These are phyloP conservation scores for Bedellia somnulentella DNA, from an alignment of 2,888 invertebrate species.

Conservation along the genomic window DNA sequence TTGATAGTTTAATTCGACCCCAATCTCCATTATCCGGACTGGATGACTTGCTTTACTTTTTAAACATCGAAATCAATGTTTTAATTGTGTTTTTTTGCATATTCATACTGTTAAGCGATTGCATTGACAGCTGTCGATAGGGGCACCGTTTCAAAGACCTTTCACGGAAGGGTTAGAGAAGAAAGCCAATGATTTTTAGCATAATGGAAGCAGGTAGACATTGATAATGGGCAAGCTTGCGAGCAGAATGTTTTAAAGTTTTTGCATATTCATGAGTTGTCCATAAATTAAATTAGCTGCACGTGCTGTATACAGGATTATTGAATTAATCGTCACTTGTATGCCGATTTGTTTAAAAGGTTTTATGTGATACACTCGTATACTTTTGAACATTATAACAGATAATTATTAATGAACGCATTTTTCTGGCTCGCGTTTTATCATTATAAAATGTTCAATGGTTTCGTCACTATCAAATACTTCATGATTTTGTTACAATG, in stretches of 20 bases:
- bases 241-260: no score
- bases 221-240: no score
- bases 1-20: constrained; percentile 21
- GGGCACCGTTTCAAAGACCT: constrained; percentile 11
- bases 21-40: constrained; percentile 37
- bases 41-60: no score
- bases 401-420: no score
- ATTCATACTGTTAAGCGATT: constrained; percentile 30
- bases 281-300: constrained; percentile 23
- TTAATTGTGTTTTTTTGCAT: constrained; percentile 53
- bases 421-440: no score
- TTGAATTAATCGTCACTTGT: neutral
- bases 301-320: constrained; percentile 1
- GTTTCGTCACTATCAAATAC: no score
- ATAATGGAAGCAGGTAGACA: no score
- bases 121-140: constrained; percentile 14
- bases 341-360: neutral
- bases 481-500: no score
- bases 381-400: no score
- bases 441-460: no score
- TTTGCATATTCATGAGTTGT: constrained; percentile 42
- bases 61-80: no score
- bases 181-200: neutral
- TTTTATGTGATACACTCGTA: neutral
- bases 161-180: constrained; percentile 13